phyloP scores from a whole-genome alignment of 2,113 vertebrate species.

The Aphelocoma coerulescens region DNA sequence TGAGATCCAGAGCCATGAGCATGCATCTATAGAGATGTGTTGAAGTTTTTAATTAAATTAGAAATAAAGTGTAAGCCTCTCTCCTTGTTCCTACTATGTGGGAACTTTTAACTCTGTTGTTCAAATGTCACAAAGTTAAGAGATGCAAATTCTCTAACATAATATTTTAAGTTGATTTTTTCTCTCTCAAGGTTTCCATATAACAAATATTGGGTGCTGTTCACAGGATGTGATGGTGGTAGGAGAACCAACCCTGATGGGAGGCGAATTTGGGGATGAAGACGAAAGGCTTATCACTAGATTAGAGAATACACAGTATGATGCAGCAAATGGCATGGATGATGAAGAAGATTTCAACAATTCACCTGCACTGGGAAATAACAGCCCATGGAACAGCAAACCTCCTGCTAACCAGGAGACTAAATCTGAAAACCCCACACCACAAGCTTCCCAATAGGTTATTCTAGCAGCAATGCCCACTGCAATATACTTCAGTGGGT shows the following conservation, averaged over 20 bases:
- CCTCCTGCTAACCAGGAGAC: constrained; percentile 86
- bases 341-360: constrained; percentile 98
- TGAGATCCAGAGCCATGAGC: constrained; percentile 60
- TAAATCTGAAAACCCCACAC: constrained; percentile 94
- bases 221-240: constrained; percentile 99
- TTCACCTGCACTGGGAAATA: constrained; percentile 94
- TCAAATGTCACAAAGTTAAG: constrained; percentile 51
- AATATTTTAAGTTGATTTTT: constrained; percentile 74
- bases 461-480: background rate
- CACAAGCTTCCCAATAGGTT: constrained; percentile 90
- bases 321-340: constrained; percentile 97
- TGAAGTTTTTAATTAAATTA: constrained; percentile 27
- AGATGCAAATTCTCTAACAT: constrained; percentile 61
- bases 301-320: constrained; percentile 98
- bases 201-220: constrained; percentile 84
- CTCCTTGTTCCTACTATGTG: constrained; percentile 34
- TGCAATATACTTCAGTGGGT: background rate
- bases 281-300: constrained; percentile 99
- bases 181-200: constrained; percentile 77
- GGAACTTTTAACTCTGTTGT: constrained; percentile 44
- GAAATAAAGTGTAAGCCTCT: constrained; percentile 38
- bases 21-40: constrained; percentile 40
- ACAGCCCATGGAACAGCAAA: constrained; percentile 94
- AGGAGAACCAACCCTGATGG: constrained; percentile 98
- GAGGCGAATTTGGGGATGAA: constrained; percentile 98